phyloP scores from a whole-genome alignment of 2,888 invertebrate genomes.

The Crematogaster levior region DNA sequence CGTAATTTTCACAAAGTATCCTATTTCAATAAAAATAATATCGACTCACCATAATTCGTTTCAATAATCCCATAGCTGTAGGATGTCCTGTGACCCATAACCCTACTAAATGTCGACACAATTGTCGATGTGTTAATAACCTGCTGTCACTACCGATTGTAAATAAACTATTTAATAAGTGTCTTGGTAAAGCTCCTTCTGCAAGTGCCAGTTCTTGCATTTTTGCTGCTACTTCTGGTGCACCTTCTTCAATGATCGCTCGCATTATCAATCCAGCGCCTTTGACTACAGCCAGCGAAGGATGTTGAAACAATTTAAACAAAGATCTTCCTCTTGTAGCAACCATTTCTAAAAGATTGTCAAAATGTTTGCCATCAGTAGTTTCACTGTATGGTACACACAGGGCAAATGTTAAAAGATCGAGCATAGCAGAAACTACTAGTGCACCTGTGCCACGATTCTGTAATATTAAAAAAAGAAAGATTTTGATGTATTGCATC shows the following conservation, averaged over 20 bases:
- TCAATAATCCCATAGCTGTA: conserved; percentile 94
- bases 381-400: conserved; percentile 99
- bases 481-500: not conserved
- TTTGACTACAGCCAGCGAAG: conserved; percentile 98
- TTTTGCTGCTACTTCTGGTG: conserved; percentile 94
- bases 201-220: conserved; percentile 98
- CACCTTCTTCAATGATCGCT: conserved; percentile 99
- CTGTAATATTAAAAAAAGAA: conserved; percentile 86
- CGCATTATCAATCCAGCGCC: conserved; percentile 99
- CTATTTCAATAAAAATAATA: conserved; percentile 23
- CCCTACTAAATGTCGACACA: conserved; percentile 97
- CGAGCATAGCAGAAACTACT: conserved; percentile 98
- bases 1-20: not conserved
- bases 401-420: conserved; percentile 98
- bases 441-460: conserved; percentile 97
- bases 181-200: conserved; percentile 98
- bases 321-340: conserved; percentile 96
- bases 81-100: conserved; percentile 98
- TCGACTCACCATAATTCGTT: conserved; percentile 92
- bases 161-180: conserved; percentile 96
- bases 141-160: conserved; percentile 93
- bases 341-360: conserved; percentile 96
- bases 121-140: conserved; percentile 94
- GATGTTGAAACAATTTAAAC: conserved; percentile 97
- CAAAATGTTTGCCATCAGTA: conserved; percentile 98